phyloP scores from a whole-genome alignment of 1,140 invertebrate species.

The Drosophila virilis region DNA sequence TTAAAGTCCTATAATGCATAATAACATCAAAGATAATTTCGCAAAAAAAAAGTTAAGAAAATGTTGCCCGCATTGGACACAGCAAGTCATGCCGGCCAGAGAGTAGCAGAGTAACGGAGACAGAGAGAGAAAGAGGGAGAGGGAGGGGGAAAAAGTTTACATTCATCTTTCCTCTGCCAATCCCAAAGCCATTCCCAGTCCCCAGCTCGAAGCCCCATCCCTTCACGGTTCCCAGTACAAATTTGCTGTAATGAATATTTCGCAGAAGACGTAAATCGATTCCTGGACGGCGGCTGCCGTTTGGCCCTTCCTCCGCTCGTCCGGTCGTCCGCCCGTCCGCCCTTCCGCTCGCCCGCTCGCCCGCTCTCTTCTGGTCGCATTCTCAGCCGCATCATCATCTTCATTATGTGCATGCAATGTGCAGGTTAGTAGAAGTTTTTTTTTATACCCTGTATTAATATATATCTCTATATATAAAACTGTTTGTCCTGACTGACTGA shows the following conservation, averaged over 20 bases:
- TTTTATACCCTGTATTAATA: constrained; percentile 1
- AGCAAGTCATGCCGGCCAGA: constrained; percentile 33
- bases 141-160: not conserved
- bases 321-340: not conserved
- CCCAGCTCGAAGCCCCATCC: not conserved
- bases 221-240: constrained; percentile 56
- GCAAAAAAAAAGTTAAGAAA: constrained; percentile 58
- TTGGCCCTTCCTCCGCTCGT: not conserved
- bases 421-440: constrained; percentile 22
- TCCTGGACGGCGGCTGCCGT: constrained; percentile 48
- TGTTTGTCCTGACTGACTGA: too few species aligned
- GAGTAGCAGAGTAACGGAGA: not conserved
- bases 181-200: constrained; percentile 14
- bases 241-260: constrained; percentile 78
- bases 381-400: constrained; percentile 38
- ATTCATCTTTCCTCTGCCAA: constrained; percentile 33
- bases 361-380: constrained; percentile 1
- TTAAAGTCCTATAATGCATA: constrained; percentile 76
- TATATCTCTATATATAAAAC: too few species aligned
- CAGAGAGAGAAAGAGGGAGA: not conserved
- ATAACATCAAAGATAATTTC: constrained; percentile 76
- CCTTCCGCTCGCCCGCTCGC: not conserved
- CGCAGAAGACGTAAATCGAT: constrained; percentile 74
- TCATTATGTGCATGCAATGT: constrained; percentile 51
- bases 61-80: constrained; percentile 56